Conservation (phyloP, 2,888 invertebrate species). For the Phortica magna region DNA sequence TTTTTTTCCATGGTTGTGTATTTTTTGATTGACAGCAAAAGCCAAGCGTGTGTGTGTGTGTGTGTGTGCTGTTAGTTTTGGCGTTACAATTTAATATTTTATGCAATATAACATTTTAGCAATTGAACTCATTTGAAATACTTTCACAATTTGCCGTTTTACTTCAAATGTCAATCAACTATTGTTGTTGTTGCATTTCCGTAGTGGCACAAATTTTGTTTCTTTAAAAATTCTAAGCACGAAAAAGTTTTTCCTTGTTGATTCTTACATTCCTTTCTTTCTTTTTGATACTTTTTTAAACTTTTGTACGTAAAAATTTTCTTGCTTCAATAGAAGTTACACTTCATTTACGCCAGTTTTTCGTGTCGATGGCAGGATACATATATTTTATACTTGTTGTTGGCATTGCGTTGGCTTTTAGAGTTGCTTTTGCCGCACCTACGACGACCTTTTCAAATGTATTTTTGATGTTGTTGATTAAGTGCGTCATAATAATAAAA, state of each 20-base stretch:
- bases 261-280: neutral
- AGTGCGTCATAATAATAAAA: constrained; percentile 32
- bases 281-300: too few species aligned
- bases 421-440: constrained; percentile 12
- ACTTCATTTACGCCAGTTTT: constrained; percentile 16
- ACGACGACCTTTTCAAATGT: constrained; percentile 26
- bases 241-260: neutral
- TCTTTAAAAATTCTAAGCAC: constrained; percentile 15
- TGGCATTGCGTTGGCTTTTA: neutral
- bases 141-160: neutral
- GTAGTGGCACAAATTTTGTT: neutral
- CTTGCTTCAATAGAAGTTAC: neutral
- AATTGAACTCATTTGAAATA: neutral
- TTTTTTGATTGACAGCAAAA: too few species aligned
- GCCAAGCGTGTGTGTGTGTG: too few species aligned
- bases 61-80: too few species aligned
- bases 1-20: too few species aligned
- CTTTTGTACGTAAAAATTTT: neutral
- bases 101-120: neutral
- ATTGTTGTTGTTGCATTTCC: constrained; percentile 4
- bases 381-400: neutral
- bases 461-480: constrained; percentile 28
- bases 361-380: neutral
- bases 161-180: constrained; percentile 13
- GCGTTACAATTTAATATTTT: neutral